Base-by-base conservation (phyloP, 2,797 vertebrate species). In the Sciurus vulgaris region DNA sequence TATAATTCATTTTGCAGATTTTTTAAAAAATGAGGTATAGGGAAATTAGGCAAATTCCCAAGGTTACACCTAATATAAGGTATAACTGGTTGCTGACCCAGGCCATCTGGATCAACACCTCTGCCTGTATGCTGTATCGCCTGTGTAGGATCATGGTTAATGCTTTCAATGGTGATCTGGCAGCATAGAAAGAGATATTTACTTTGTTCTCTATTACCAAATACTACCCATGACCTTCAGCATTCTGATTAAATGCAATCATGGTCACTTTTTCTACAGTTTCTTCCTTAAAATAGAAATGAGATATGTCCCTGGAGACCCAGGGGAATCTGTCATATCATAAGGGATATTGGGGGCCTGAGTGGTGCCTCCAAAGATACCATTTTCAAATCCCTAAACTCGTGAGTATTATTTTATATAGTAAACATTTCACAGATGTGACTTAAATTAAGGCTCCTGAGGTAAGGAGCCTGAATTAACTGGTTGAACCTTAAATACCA, bases 1-100 rank as follows among this genome's bases (percentile, higher is more conserved):
- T 20, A 63, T 74, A 93, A 54, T 9, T 94, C 81, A 77, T 78
- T 92, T 84, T 79, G 69, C n/a, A 96, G 47, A 81, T 38, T 61
- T 61, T 63, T 76, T 69, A 20, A 78, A 91, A 78, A 89, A 22
- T 65, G 51, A 89, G 59, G 24, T 38, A 67, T 11, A 82, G 33
- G 49, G 41, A 92, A 54, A 63, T 35, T 33, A 44, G 88, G 30
- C 65, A 77, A 85, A 65, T 38, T 91, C 26, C 63, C 49, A 76
- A 61, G 51, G 18, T 87, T 84, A 81, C 13, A 47, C 1, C 12
- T 54, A 87, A 86, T 67, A 33, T 5, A 79, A 78, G 59, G 11
- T n/a, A 56, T 6, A 79, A 9, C 5, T 30, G 8, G 47, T 33
- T 67, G 41, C 2, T 83, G 54, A 73, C 24, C 5, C 30, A 26